Evolutionary conservation across 2,113 vertebrate species (phyloP), one percentile per base, ranked within the genome.

Genomic region (Podilymbus podiceps): DNA sequence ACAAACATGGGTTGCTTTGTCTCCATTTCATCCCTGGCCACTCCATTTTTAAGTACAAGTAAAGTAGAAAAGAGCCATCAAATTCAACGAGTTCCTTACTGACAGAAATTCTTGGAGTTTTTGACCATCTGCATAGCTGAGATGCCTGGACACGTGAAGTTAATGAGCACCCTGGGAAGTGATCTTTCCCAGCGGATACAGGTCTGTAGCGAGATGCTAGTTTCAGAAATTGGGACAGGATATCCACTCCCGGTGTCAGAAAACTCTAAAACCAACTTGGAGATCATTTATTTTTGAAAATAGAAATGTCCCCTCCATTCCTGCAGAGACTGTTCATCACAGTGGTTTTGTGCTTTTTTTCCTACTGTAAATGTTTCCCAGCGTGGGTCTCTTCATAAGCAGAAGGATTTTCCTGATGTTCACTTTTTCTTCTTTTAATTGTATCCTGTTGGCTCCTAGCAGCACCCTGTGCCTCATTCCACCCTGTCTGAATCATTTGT

Each of bases 401-500:
- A 53, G 59, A 47, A 78, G 8, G n/a, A 55, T 72, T 91, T 58
- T 47, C 27, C 60, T 58, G 44, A 46, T 30, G 22, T 33, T 85
- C 33, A 11, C 19, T 49, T 95, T 94, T 68, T 47, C 19, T 52
- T 52, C 50, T 68, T 17, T 47, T 73, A 38, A n/a, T 53, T 55
- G 85, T 77, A 74, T 13, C 44, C 28, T 38, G 8, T 40, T 81
- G 53, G 30, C 79, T 94, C 38, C n/a, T 59, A 58, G 50, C 40
- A 82, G 66, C 56, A 71, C 50, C 38, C 12, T 0, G 13, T 86
- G 35, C 58, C n/a, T 92, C 30, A 9, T 71, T 81, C 74, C 76
- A 88, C 44, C 52, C n/a, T 40, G 12, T 35, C 66, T 87, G 88
- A 89, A 74, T 94, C 44, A n/a, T 89, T 63, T 47, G 10, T 80